Evolutionary conservation across 2,888 invertebrate species (phyloP), one percentile per base, ranked within the genome.

Genomic region (Auanema sp.): DNA sequence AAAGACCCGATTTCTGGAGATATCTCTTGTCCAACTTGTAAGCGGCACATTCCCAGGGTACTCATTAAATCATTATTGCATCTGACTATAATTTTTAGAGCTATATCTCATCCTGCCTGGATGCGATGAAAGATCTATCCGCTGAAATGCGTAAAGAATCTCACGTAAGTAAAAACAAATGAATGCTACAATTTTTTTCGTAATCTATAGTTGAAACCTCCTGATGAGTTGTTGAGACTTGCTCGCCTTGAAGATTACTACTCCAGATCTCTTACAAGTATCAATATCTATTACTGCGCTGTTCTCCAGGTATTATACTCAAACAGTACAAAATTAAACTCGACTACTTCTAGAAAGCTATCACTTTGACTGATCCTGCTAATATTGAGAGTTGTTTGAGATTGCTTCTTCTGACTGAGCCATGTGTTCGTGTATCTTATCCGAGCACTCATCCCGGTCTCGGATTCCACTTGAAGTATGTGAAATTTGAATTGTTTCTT

Each of bases 401-500:
- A 14, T 61, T 79, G 21, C 80, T 79, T 62, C 50, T 73, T 40
- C 54, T 68, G 6, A 71, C 72, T 18, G 77, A 78, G 55, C 71
- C 63, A 2, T 81, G 81, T 53, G 69, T 81, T 41, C 68, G 79
- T 10, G 24, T 69, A 1, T 80, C 77, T 61, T 81, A 73, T 60
- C 81, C 81, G 6, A 57, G 64, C 6, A 74, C 76, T 60, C 81
- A 81, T 64, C 81, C 81, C 12, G 80, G 78, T 1, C 51, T 80
- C n/a, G 77, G 77, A 12, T 82, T 79, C 60, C 79, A 82, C 57
- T 63, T 79, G 12, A 52, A 75, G 63, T 63, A 44, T n/a, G 52
- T 5, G 16, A 3, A 47, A 18, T 21, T 10, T 5, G 10, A 18
- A 47, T 47, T 21, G 47, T n/a, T n/a, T n/a, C n/a, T n/a, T n/a